Percentiles rank a stretch among this genome's conserved stretches.
These are phyloP conservation scores for Halictus quadricinctus DNA, from an alignment of 2,888 invertebrate genomes.

Conservation along the genomic window DNA sequence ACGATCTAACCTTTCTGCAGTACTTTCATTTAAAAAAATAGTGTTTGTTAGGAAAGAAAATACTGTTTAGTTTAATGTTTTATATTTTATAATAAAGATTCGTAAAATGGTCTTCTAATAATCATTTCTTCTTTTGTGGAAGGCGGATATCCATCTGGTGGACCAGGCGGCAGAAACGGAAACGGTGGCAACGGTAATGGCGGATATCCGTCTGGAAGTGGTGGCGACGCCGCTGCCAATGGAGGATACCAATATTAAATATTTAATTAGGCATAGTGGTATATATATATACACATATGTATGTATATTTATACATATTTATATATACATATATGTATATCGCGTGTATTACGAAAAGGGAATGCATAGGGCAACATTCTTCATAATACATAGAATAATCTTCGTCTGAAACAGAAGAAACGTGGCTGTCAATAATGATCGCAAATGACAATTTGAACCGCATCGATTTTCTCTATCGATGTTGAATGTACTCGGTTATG, in stretches of 20 bases:
- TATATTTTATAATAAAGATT: not conserved
- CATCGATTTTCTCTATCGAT: constrained; percentile 25
- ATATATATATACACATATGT: constrained; percentile 18
- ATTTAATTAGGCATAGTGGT: constrained; percentile 43
- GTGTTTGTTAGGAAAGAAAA: not conserved
- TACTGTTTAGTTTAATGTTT: no score
- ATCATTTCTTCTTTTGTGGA: not conserved
- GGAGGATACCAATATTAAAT: constrained; percentile 80
- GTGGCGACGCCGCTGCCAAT: constrained; percentile 79
- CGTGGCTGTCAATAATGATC: constrained; percentile 30
- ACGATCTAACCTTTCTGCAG: not conserved
- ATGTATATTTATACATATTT: not conserved
- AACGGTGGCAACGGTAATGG: constrained; percentile 58
- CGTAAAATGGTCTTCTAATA: not conserved
- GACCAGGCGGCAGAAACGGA: constrained; percentile 50
- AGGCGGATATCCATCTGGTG: constrained; percentile 65
- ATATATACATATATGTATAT: constrained; percentile 37
- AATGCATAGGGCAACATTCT: constrained; percentile 49
- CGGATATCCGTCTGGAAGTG: constrained; percentile 79
- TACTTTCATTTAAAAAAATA: not conserved
- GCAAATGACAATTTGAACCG: constrained; percentile 23
- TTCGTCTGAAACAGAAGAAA: constrained; percentile 45
- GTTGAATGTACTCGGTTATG: constrained; percentile 19
- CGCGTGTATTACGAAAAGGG: constrained; percentile 51
- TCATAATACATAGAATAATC: constrained; percentile 39